A percentile compares a stretch with the other conserved stretches of the same genome.
phyloP scores from a whole-genome alignment of 1,140 invertebrate genomes.

The Polypedilum vanderplanki region DNA sequence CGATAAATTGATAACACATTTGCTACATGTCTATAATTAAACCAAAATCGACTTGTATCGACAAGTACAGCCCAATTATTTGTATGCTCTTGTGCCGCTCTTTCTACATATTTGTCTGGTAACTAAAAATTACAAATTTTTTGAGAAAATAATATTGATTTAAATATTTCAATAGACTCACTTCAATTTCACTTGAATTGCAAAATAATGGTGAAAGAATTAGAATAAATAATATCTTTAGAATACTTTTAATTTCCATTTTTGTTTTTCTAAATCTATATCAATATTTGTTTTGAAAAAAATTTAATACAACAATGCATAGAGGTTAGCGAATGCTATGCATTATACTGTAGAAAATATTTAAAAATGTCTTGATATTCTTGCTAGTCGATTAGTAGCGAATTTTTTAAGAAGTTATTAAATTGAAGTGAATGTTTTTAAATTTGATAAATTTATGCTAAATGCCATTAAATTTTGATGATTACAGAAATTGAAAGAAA shows the following conservation, averaged over 20 bases:
- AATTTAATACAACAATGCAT: too few species aligned
- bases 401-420: too few species aligned
- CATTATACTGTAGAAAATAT: too few species aligned
- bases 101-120: slow-evolving; percentile 45
- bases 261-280: too few species aligned
- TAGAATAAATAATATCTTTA: neutral
- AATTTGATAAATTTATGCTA: too few species aligned
- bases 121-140: slow-evolving; percentile 37
- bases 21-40: slow-evolving; percentile 98
- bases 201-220: neutral
- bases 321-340: too few species aligned
- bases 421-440: too few species aligned
- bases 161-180: neutral
- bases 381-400: too few species aligned
- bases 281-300: too few species aligned
- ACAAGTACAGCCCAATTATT: slow-evolving; percentile 99
- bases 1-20: slow-evolving; percentile 98
- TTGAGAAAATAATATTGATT: neutral
- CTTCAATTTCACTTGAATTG: neutral
- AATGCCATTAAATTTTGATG: too few species aligned
- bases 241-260: neutral
- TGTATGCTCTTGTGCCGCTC: slow-evolving; percentile 61
- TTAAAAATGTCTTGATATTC: too few species aligned
- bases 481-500: too few species aligned
- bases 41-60: slow-evolving; percentile 98